Evolutionary conservation across 2,888 invertebrate species (phyloP).

Genomic region (Gastracanthus pulcherrimus): DNA sequence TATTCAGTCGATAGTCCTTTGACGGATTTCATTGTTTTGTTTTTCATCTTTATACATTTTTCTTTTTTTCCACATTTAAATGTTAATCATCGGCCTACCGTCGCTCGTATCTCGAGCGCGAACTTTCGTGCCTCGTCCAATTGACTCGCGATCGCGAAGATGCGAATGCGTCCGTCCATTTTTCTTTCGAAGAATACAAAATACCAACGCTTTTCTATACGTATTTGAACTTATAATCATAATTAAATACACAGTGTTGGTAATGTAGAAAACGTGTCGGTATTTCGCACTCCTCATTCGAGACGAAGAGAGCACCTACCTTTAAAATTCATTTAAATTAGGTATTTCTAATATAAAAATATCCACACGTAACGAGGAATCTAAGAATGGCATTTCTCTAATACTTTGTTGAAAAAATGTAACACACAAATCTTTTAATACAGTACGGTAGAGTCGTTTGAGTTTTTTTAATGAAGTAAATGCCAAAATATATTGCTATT

Average conservation of each 20-base stretch:
- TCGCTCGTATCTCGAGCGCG: not conserved
- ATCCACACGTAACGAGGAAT: not conserved
- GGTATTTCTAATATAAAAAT: slow-evolving; percentile 7
- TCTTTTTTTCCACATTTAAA: not conserved
- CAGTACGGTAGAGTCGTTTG: not conserved
- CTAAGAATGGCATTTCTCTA: slow-evolving; percentile 18
- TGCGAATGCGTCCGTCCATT: not conserved
- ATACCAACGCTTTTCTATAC: not conserved
- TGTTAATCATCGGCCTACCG: slow-evolving; percentile 29
- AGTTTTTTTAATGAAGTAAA: slow-evolving; percentile 19
- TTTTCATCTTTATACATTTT: slow-evolving; percentile 2
- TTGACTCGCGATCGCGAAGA: slow-evolving; percentile 2
- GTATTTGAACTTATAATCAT: no score
- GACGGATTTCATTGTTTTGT: slow-evolving; percentile 31
- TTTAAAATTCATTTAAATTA: slow-evolving; percentile 12
- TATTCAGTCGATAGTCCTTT: slow-evolving; percentile 56
- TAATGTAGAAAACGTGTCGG: no score
- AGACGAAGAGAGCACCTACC: slow-evolving; percentile 17
- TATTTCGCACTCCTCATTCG: no score
- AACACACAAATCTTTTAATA: slow-evolving; percentile 4
- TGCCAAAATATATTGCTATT: slow-evolving; percentile 1
- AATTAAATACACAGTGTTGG: no score
- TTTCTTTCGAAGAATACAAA: not conserved
- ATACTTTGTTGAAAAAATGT: slow-evolving; percentile 25
- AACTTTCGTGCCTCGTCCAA: slow-evolving; percentile 22